Evolutionary conservation across 1,140 invertebrate genomes (phyloP).

Genomic region (Dinothrombium tinctorium): DNA sequence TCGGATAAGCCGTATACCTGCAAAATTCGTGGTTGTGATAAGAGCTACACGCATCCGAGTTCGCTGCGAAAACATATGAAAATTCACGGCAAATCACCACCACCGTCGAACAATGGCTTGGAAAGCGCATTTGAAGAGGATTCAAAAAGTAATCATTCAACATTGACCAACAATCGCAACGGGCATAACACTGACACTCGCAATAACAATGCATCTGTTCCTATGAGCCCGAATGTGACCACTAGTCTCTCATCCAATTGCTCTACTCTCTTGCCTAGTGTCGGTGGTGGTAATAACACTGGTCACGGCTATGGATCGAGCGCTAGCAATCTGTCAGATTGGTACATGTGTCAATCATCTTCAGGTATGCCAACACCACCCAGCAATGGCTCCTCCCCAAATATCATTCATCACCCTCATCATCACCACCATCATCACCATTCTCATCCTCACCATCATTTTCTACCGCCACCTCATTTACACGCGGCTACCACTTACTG

Average conservation of each 20-base stretch:
- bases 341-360: slow-evolving; percentile 34
- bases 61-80: slow-evolving; percentile 97
- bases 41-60: slow-evolving; percentile 95
- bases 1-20: slow-evolving; percentile 99
- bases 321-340: slow-evolving; percentile 19
- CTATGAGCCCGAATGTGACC: slow-evolving; percentile 2
- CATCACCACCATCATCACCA: slow-evolving; percentile 21
- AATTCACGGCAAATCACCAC: slow-evolving; percentile 35
- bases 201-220: slow-evolving; percentile 11
- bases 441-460: slow-evolving; percentile 20
- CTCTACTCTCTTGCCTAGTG: no score
- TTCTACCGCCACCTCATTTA: slow-evolving; percentile 14
- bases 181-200: slow-evolving; percentile 8
- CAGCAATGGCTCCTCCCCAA: slow-evolving; percentile 24
- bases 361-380: slow-evolving; percentile 27
- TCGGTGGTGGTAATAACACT: no score
- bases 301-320: slow-evolving; percentile 1
- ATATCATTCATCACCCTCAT: slow-evolving; percentile 14
- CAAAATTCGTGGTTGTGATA: slow-evolving; percentile 83
- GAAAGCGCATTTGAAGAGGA: background rate
- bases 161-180: background rate
- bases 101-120: background rate
- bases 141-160: background rate
- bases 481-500: slow-evolving; percentile 18
- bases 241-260: slow-evolving; percentile 8